Evolutionary conservation across 1,140 invertebrate genomes (phyloP), one percentile per base, ranked within the genome.

Genomic region (Gonioctena quinquepunctata): DNA sequence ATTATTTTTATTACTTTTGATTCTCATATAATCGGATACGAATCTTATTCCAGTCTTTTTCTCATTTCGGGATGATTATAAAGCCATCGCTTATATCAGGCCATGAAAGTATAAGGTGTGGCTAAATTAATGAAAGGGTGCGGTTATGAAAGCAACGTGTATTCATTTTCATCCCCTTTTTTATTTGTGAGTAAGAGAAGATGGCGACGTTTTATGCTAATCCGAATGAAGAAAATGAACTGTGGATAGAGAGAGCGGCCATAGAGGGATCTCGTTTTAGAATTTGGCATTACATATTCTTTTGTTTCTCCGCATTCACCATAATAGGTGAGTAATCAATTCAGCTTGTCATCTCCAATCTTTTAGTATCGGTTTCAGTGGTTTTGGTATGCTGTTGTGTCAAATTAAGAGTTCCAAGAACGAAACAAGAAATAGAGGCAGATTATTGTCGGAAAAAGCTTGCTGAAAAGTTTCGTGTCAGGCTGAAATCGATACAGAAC

Each of bases 341-440:
- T 8, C 13, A 42, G 33, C 33, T 42, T 11, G 11, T 42, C 33
- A 42, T 42, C 16, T 42, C 6, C 1, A 3, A 42, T 42, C 16
- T 4, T 42, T 42, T 3, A 42, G 3, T 7, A 13, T 62, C 2
- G 56, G 59, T 81, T 83, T 0, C 52, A 90, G 89, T 92, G 56
- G 90, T 96, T 65, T 88, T 93, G 71, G 80, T 96, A 56, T 96
- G 94, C 77, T 96, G 94, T 77, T 95, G 94, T 76, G 88, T 94
- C 57, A 90, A 91, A 65, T 94, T 95, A 79, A 88, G 95, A 25
- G 92, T 97, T 73, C 95, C 95, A 1, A 87, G 94, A 22, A 96
- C 94, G 0, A 96, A 96, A 80, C 94, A 96, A 83, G 94, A 96
- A 82, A 96, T 97, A 59, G 94, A 96, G 81, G 94, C 93, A 0